phyloP scores from a whole-genome alignment of 2,888 invertebrate genomes.

The Brachypalpus laphriformis region DNA sequence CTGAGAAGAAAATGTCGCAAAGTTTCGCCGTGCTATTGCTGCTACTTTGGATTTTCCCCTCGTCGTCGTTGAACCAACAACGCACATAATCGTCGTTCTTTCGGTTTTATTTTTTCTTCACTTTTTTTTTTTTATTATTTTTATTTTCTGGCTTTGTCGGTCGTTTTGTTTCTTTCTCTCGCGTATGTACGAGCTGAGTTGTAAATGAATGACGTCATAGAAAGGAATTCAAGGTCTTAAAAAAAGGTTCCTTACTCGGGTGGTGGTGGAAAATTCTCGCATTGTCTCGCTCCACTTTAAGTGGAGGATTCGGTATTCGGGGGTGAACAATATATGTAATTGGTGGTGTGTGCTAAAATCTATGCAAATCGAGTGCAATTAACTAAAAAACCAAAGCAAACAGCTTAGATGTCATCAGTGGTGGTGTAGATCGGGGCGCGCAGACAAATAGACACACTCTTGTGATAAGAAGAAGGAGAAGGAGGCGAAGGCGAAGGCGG shows the following conservation, averaged over 20 bases:
- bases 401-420: constrained; percentile 42
- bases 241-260: constrained; percentile 38
- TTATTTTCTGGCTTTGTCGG: constrained; percentile 47
- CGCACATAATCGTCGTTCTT: constrained; percentile 57
- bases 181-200: constrained; percentile 51
- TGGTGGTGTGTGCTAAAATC: constrained; percentile 25
- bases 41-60: constrained; percentile 44
- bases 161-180: constrained; percentile 57
- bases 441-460: neutral
- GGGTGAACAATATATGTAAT: constrained; percentile 22
- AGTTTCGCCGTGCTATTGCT: constrained; percentile 17
- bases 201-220: constrained; percentile 81
- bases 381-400: constrained; percentile 18
- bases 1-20: constrained; percentile 28
- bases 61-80: constrained; percentile 42
- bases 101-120: constrained; percentile 12
- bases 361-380: constrained; percentile 37
- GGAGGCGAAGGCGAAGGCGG: constrained; percentile 32
- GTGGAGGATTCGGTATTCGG: constrained; percentile 8
- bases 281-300: neutral
- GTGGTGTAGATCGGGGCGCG: constrained; percentile 52
- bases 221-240: constrained; percentile 82
- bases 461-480: neutral
- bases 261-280: constrained; percentile 17
- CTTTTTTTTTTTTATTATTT: constrained; percentile 42